phyloP scores from a whole-genome alignment of 2,888 invertebrate species.

The Drosophila aldrichi region DNA sequence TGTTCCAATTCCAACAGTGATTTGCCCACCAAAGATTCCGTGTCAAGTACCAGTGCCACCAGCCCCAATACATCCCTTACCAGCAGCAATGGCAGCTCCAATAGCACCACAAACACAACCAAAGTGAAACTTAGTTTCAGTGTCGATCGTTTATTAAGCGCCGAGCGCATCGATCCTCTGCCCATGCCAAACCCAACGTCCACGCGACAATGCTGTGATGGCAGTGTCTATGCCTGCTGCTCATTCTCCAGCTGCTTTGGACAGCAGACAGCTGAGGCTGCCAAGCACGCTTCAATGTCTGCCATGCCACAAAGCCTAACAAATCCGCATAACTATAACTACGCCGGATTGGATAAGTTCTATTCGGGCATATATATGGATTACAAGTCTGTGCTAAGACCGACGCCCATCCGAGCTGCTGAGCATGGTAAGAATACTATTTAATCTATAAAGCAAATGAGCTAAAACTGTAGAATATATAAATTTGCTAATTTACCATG shows the following conservation, averaged over 20 bases:
- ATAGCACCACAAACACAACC: constrained; percentile 53
- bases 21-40: constrained; percentile 51
- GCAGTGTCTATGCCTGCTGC: constrained; percentile 73
- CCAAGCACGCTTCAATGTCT: constrained; percentile 41
- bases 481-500: too few relatives aligned
- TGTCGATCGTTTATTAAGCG: constrained; percentile 82
- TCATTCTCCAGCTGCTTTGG: constrained; percentile 69
- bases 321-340: constrained; percentile 39
- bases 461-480: too few relatives aligned
- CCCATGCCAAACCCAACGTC: constrained; percentile 8
- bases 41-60: constrained; percentile 11
- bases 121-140: constrained; percentile 84
- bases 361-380: constrained; percentile 74
- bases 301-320: constrained; percentile 16
- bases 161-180: constrained; percentile 50
- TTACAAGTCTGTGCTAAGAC: constrained; percentile 81
- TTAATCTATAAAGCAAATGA: background rate
- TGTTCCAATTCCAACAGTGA: constrained; percentile 44
- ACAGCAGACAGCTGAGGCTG: constrained; percentile 46
- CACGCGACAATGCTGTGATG: constrained; percentile 66
- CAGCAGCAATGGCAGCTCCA: constrained; percentile 11
- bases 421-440: constrained; percentile 73
- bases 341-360: constrained; percentile 62
- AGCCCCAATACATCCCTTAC: constrained; percentile 15
- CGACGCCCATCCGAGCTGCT: constrained; percentile 80